Evolutionary conservation across 2,113 vertebrate species (phyloP), one percentile per base, ranked within the genome.

Genomic region (Junco hyemalis): DNA sequence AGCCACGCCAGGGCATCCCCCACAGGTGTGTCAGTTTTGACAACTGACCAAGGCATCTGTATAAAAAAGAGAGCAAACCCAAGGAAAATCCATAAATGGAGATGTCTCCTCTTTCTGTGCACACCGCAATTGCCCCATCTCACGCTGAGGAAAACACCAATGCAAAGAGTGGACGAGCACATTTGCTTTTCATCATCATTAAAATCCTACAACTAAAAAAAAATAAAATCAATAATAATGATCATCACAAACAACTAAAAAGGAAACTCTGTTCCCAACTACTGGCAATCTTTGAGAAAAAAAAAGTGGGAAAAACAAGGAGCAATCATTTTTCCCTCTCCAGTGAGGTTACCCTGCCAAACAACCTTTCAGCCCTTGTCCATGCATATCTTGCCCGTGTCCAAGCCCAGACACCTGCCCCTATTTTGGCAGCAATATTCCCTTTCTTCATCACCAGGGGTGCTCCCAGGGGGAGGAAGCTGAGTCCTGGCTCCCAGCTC

Each of bases 81-180:
- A 57, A 6, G 0, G 1, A 72, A 63, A 85, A 82, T 9, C 25
- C 44, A 10, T 29, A 22, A 21, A 0, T 0, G 7, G 21, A 7
- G 1, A 10, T 42, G 3, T 38, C 40, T 64, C 29, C 50, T 90
- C 54, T 79, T 50, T 64, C 29, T 19, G 4, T 14, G 14, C 40
- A 31, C 31, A 1, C 15, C 63, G 65, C 22, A 50, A 13, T 14
- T 23, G 12, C 25, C 51, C n/a, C 40, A 4, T 36, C 42, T 45
- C 63, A 10, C 3, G 23, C 40, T 38, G 48, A 78, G 70, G 12
- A 77, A 79, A 33, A 26, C 6, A 61, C 4, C 47, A 40, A 3
- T 3, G 1, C 29, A 88, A 61, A n/a, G 53, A 40, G 13, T 81
- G 17, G 36, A 66, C 16, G 7, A 54, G 29, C 9, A 35, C 12